phyloP scores from a whole-genome alignment of 2,797 vertebrate species.

The Brachyalestes nurse region DNA sequence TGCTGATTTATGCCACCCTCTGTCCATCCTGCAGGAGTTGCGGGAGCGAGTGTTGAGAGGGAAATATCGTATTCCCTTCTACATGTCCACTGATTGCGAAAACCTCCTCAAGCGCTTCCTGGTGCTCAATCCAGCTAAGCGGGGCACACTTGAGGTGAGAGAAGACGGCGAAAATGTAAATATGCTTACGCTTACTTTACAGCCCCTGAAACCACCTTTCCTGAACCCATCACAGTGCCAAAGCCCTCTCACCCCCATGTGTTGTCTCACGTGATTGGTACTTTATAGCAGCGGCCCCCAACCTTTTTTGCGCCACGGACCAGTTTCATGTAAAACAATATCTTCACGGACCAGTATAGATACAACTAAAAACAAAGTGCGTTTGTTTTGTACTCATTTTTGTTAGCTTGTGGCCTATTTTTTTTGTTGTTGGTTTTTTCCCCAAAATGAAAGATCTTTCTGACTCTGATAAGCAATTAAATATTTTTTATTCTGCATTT shows the following conservation, averaged over 20 bases:
- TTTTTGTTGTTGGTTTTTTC: no score
- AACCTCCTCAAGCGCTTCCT: slow-evolving; percentile 91
- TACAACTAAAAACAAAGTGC: no score
- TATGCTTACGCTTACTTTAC: slow-evolving; percentile 5
- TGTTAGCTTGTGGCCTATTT: no score
- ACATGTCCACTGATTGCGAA: slow-evolving; percentile 94
- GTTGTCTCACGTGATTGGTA: background rate
- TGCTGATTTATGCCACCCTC: slow-evolving; percentile 27
- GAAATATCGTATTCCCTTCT: slow-evolving; percentile 91
- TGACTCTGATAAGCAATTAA: no score
- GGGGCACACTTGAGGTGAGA: slow-evolving; percentile 89
- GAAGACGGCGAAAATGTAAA: slow-evolving; percentile 36
- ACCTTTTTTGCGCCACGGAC: no score
- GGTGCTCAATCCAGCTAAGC: slow-evolving; percentile 89
- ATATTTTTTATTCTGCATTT: no score
- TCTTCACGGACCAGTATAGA: no score
- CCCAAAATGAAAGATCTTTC: no score
- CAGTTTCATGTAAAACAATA: no score
- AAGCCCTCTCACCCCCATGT: background rate
- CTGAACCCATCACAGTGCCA: background rate
- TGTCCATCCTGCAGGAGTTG: slow-evolving; percentile 78
- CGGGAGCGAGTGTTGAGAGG: slow-evolving; percentile 87
- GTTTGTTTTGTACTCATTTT: no score
- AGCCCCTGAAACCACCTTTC: background rate
- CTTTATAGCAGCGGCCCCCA: no score